A percentile compares a stretch with the other conserved stretches of the same genome.
Conservation (phyloP, 2,797 vertebrate species). For the Phataginus tetradactyla region DNA sequence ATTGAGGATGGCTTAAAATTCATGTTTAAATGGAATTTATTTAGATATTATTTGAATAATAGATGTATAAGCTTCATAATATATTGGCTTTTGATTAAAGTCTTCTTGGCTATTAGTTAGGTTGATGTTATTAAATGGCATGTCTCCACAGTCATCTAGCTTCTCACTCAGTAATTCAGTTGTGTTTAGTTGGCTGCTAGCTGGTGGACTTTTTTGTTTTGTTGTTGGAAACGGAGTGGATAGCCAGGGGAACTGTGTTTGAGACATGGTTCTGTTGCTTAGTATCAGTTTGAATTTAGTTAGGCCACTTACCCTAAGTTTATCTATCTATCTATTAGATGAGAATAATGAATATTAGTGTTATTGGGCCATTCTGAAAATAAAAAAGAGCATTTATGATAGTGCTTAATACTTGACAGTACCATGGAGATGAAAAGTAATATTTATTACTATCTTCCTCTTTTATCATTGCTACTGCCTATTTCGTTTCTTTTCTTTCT, state of each 20-base stretch:
- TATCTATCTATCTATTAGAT: neutral
- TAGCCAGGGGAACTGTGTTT: neutral
- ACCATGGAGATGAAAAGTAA: neutral
- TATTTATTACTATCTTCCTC: neutral
- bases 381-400: neutral
- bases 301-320: neutral
- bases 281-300: neutral
- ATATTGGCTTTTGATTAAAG: neutral
- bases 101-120: neutral
- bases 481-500: neutral
- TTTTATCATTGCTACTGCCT: neutral
- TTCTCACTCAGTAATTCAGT: neutral
- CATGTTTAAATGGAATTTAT: neutral
- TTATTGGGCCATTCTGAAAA: neutral
- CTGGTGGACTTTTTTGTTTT: neutral
- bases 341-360: neutral
- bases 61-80: neutral
- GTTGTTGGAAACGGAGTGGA: neutral
- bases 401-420: neutral
- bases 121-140: neutral
- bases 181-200: neutral
- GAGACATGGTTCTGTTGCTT: neutral
- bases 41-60: slow-evolving; percentile 18
- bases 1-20: slow-evolving; percentile 35
- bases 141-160: neutral